Percentiles rank a stretch among this genome's conserved stretches.
These are phyloP conservation scores for Acrossocheilus fasciatus DNA, from an alignment of 2,797 vertebrate species.

Conservation along the genomic window DNA sequence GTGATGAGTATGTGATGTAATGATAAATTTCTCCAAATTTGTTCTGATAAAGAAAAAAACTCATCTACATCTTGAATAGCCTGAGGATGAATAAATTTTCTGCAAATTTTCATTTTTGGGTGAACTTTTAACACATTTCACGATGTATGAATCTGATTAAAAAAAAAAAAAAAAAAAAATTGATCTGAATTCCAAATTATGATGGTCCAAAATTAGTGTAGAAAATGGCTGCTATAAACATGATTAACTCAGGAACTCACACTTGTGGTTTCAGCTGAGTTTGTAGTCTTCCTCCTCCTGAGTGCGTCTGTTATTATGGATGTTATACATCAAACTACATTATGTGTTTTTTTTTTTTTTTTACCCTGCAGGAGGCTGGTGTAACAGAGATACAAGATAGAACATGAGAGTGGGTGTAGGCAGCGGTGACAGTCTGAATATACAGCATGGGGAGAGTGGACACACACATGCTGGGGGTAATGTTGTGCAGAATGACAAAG, in stretches of 20 bases:
- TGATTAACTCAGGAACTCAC: background rate
- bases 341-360: background rate
- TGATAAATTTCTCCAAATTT: background rate
- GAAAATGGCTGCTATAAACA: background rate
- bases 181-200: background rate
- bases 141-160: background rate
- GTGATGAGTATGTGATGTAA: background rate
- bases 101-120: no score
- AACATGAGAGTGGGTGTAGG: background rate
- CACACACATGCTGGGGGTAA: conserved; percentile 34
- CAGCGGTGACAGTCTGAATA: conserved; percentile 25
- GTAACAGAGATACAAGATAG: background rate
- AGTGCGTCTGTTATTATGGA: background rate
- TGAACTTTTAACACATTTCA: background rate
- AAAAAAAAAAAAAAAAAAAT: background rate
- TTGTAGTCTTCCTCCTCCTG: conserved; percentile 3
- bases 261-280: background rate
- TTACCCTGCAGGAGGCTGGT: background rate
- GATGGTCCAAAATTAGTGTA: background rate
- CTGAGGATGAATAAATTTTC: background rate
- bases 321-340: conserved; percentile 12
- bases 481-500: conserved; percentile 33
- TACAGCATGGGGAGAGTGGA: conserved; percentile 16
- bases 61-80: background rate
- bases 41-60: background rate